phyloP scores from a whole-genome alignment of 2,888 invertebrate genomes.

The Euzophera pinguis region DNA sequence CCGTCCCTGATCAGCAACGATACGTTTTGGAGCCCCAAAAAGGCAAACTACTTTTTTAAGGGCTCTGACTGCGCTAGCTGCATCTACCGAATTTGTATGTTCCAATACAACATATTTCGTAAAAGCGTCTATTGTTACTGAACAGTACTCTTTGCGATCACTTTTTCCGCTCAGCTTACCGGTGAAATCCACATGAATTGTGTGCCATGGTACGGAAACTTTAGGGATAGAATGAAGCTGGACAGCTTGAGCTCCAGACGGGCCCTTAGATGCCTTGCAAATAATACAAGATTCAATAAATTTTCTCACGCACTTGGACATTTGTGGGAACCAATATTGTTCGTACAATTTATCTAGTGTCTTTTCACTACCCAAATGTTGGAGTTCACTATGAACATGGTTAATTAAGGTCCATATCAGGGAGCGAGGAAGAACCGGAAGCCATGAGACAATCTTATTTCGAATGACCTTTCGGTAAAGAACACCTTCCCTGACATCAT shows the following conservation, averaged over 20 bases:
- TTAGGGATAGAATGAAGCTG: conserved; percentile 26
- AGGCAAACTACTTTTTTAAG: neutral
- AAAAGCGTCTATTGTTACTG: conserved; percentile 29
- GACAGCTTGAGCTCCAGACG: conserved; percentile 22
- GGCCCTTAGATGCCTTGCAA: conserved; percentile 19
- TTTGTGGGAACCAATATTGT: conserved; percentile 29
- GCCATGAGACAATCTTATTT: neutral
- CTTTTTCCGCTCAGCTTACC: conserved; percentile 33
- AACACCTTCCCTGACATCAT: conserved; percentile 23
- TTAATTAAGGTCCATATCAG: conserved; percentile 27
- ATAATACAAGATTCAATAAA: conserved; percentile 25
- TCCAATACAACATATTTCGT: conserved; percentile 22
- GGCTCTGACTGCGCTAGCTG: neutral
- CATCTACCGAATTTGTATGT: neutral
- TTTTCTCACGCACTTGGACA: conserved; percentile 24
- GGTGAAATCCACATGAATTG: conserved; percentile 28
- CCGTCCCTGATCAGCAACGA: neutral
- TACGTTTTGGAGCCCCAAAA: neutral
- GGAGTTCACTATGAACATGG: conserved; percentile 25
- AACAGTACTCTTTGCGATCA: conserved; percentile 27
- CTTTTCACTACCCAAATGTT: conserved; percentile 28
- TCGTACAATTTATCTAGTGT: conserved; percentile 30
- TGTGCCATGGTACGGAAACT: conserved; percentile 26
- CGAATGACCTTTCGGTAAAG: neutral
- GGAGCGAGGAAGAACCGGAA: neutral